Base-by-base conservation (phyloP, 2,888 invertebrate genomes). In the Tromatobia lineatoria region DNA sequence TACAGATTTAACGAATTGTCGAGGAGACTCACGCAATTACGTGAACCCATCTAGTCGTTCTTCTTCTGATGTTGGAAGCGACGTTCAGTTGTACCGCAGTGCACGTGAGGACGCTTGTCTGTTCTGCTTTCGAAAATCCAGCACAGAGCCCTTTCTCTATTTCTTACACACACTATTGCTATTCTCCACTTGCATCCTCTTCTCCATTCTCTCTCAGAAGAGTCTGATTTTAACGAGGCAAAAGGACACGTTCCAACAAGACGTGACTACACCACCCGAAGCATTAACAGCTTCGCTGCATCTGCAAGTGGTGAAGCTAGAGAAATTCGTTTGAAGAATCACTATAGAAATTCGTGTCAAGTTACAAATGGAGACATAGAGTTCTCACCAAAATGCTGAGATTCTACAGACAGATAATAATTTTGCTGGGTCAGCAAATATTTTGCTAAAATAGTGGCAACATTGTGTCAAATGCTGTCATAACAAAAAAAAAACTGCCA, bases 321-420 rank as follows among this genome's bases (percentile, higher is more conserved):
- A 64, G 42, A 61, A 81, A 64, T 81, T 75, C 52, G 54, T 73
- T 79, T 42, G 64, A 73, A 64, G 64, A 64, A 71, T 71, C 45
- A 42, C 59, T 34, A n/a, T 47, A 29, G 34, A 47, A 57, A 67
- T 67, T 80, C 61, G 25, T 47, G 45, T 73, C 59, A 57, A 59
- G 29, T 13, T 29, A 25, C 1, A 7, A 18, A 18, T 18, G 7
- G 10, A n/a, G 13, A 38, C 29, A 25, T 59, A 59, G 4, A 59
- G 25, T 29, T 29, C 15, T 29, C 29, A 61, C 34, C 18, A 38
- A 34, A 15, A 59, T 34, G 8, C 59, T n/a, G 29, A n/a, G 0
- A 59, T 29, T 29, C 29, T 29, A n/a, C n/a, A n/a, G n/a, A n/a
- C n/a, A n/a, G n/a, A n/a, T n/a, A n/a, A n/a, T n/a, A n/a, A n/a